Percentiles rank a stretch among this genome's conserved stretches.
phyloP scores from a whole-genome alignment of 2,797 vertebrate species.

The Tolypeutes matacus region DNA sequence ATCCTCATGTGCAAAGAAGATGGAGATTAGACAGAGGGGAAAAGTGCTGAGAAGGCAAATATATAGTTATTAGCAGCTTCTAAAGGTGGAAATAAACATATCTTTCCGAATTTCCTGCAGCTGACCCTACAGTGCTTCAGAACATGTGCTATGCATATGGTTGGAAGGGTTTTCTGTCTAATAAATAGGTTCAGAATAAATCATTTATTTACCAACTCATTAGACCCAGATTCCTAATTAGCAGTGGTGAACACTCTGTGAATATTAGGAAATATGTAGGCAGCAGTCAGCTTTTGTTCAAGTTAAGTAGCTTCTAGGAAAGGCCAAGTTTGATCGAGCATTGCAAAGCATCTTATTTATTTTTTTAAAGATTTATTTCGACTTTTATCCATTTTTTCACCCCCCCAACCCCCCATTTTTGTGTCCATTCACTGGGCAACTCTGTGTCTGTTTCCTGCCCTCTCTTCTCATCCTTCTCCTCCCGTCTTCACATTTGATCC shows the following conservation, averaged over 20 bases:
- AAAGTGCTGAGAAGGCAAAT: conserved; percentile 33
- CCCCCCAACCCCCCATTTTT: too few relatives aligned
- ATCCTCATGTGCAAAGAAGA: not conserved
- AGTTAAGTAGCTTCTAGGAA: not conserved
- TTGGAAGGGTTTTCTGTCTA: not conserved
- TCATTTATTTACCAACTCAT: not conserved
- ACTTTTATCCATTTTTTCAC: too few relatives aligned
- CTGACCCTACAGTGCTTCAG: not conserved
- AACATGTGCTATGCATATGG: not conserved
- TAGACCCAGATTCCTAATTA: not conserved
- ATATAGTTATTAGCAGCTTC: not conserved
- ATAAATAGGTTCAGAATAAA: not conserved
- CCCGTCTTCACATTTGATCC: too few relatives aligned
- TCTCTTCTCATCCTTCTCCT: too few relatives aligned
- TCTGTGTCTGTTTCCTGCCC: too few relatives aligned
- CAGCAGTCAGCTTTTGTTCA: not conserved
- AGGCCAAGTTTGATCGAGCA: not conserved
- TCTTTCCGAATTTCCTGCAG: not conserved
- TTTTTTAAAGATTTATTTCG: too few relatives aligned
- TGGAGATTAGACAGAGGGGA: conserved; percentile 18
- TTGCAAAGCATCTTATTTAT: not conserved
- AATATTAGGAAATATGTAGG: conserved; percentile 9
- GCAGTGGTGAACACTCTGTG: not conserved
- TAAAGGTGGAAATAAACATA: not conserved
- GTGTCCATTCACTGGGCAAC: too few relatives aligned